Conservation (phyloP, 2,797 vertebrate genomes). For the Ptychadena robeensis region DNA sequence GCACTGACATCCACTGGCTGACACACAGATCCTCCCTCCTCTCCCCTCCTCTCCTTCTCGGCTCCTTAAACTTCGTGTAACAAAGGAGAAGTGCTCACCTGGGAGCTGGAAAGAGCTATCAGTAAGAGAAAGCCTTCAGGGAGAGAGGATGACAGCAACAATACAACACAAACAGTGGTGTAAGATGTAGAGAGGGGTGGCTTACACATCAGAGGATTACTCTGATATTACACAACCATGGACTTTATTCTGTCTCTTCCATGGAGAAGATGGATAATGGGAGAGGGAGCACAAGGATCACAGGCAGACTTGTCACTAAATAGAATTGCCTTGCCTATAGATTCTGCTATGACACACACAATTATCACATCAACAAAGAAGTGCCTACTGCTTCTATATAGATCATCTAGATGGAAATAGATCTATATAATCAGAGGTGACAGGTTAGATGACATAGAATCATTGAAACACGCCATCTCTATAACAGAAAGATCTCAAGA, state of each 20-base stretch:
- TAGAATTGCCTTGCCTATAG: too few relatives aligned
- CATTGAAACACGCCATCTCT: too few relatives aligned
- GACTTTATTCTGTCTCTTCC: background rate
- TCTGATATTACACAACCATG: background rate
- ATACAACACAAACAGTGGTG: background rate
- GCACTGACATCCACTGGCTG: constrained; percentile 46
- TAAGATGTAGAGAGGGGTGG: background rate
- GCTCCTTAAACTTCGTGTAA: constrained; percentile 67
- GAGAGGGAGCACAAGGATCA: too few relatives aligned
- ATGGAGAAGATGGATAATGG: too few relatives aligned
- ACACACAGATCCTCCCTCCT: constrained; percentile 53
- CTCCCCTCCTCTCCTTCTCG: background rate
- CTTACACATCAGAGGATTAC: constrained; percentile 5
- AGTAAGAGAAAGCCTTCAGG: constrained; percentile 12
- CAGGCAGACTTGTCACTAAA: too few relatives aligned
- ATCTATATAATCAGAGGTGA: too few relatives aligned
- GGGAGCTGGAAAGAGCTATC: constrained; percentile 47
- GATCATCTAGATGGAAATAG: too few relatives aligned
- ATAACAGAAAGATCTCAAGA: too few relatives aligned
- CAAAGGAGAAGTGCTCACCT: constrained; percentile 67
- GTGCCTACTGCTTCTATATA: too few relatives aligned
- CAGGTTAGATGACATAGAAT: too few relatives aligned
- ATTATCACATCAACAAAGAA: too few relatives aligned
- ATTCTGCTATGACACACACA: too few relatives aligned
- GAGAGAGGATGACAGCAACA: background rate